These are phyloP conservation scores for Ophioderma brevispina DNA, from an alignment of 35 echinoderm and acorn worm genomes.

Conservation along the genomic window DNA sequence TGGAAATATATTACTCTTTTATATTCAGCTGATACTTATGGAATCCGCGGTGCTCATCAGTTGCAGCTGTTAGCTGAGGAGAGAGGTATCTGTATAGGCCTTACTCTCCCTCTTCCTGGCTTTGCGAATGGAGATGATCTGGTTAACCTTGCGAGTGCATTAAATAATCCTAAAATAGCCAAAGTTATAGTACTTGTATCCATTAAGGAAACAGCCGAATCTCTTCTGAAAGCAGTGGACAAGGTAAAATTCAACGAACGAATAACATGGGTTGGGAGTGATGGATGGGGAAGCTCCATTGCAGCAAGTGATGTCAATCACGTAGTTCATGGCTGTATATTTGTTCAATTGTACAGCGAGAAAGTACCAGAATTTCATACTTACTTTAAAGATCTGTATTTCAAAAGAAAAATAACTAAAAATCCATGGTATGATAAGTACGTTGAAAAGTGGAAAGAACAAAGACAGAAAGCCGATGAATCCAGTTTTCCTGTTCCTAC, in stretches of 20 bases:
- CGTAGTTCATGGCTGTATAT: background rate
- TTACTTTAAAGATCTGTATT: slow-evolving; percentile 1
- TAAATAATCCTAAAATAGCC: background rate
- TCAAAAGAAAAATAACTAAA: background rate
- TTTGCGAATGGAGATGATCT: slow-evolving; percentile 23
- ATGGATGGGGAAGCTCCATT: background rate
- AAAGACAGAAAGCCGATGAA: background rate
- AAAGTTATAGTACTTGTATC: slow-evolving; percentile 31
- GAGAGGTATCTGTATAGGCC: slow-evolving; percentile 35
- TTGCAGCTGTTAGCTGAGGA: slow-evolving; percentile 8
- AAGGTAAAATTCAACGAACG: background rate
- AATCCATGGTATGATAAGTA: slow-evolving; percentile 2
- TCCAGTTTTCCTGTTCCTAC: background rate
- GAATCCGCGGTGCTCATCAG: slow-evolving; percentile 32
- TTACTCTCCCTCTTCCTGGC: background rate
- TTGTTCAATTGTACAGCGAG: background rate
- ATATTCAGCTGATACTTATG: slow-evolving; percentile 38
- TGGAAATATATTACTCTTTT: slow-evolving; percentile 41
- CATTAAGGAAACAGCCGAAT: slow-evolving; percentile 2
- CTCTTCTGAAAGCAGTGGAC: slow-evolving; percentile 1
- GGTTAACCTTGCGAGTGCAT: background rate
- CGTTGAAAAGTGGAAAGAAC: background rate
- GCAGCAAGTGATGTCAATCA: background rate
- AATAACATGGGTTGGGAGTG: background rate
- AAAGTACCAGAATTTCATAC: slow-evolving; percentile 32